Base-by-base conservation (phyloP, 2,797 vertebrate genomes). In the Hafferia zeledoni region DNA sequence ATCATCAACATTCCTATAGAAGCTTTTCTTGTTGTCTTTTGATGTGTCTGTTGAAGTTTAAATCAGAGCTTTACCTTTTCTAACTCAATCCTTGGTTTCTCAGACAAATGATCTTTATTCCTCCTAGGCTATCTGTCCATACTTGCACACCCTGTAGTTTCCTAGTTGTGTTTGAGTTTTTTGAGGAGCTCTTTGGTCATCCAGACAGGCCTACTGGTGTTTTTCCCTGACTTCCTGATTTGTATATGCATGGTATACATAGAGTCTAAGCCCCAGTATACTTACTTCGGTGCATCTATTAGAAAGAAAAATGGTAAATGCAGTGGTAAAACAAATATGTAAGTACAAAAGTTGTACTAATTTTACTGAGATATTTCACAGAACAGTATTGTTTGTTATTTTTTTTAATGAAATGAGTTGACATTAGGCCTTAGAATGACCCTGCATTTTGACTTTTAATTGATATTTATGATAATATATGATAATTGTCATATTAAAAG, bases 331-430 rank as follows among this genome's bases (percentile, higher is more conserved):
- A 63, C 57, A 31, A 67, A 41, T 37, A 17, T 3, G 24, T 4
- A 69, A 63, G n/a, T 44, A 10, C 3, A 52, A 82, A 82, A 76
- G 37, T 13, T 57, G 9, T 20, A 27, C 9, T 49, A 12, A 61
- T 82, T 65, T 5, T 47, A 56, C 6, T 55, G 7, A 85, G 27
- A 39, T 23, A 1, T 47, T 44, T 39, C n/a, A 65, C 4, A 46
- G 15, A 46, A 46, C 52, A 33, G 1, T 3, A 11, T 6, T 22
- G 37, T 2, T 8, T 43, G 7, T 39, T 11, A 11, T 37, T 31
- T 60, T 72, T 52, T 49, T 0, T 4, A 72, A 57, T 64, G 0
- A 77, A 74, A 63, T 71, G 0, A 47, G 4, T 17, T 35, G 3
- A 52, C 67, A n/a, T 35, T 31, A 76, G 22, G 7, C 27, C 43